Evolutionary conservation across 2,113 vertebrate genomes (phyloP).

Genomic region (Dendrocopos noguchii): DNA sequence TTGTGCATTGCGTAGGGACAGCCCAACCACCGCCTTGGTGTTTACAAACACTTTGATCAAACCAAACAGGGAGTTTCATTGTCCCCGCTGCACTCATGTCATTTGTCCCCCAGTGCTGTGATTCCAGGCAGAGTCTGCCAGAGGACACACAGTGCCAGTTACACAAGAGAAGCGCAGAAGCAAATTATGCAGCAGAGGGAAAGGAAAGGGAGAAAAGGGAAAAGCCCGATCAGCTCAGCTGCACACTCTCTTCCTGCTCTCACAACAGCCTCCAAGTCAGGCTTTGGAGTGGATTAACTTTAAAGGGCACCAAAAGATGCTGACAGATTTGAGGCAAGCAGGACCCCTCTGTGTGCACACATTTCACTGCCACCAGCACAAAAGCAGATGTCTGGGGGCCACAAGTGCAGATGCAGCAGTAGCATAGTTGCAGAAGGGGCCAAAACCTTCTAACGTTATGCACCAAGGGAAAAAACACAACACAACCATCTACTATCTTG

Average conservation of each 20-base stretch:
- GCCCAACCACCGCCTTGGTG: neutral
- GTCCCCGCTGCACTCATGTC: conserved; percentile 48
- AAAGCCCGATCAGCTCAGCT: neutral
- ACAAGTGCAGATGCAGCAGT: neutral
- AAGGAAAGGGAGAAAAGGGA: neutral
- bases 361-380: neutral
- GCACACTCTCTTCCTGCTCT: neutral
- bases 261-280: neutral
- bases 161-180: conserved; percentile 51
- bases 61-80: conserved; percentile 55
- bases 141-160: conserved; percentile 62
- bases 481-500: too few species aligned
- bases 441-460: neutral
- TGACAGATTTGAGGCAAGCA: neutral
- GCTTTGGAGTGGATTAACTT: neutral
- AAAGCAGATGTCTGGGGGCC: neutral
- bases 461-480: neutral
- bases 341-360: neutral
- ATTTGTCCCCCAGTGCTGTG: neutral
- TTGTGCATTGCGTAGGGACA: neutral
- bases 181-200: neutral
- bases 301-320: neutral
- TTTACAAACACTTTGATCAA: conserved; percentile 35
- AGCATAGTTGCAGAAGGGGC: neutral
- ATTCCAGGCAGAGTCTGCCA: conserved; percentile 56